Evolutionary conservation across 2,797 vertebrate genomes (phyloP).

Genomic region (Lepilemur ruficaudatus): DNA sequence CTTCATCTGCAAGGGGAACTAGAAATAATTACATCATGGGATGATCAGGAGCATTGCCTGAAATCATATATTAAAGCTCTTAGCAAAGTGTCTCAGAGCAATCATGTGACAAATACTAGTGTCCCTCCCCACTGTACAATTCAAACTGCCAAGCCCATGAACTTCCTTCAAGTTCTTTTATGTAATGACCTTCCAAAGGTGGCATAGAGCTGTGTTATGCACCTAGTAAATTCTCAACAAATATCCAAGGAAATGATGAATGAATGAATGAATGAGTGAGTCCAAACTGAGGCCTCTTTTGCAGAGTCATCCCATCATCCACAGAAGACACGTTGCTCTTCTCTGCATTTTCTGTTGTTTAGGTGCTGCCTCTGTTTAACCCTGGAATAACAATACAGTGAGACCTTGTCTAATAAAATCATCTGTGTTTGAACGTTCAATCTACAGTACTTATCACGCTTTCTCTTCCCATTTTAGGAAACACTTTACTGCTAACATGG

Average conservation of each 20-base stretch:
- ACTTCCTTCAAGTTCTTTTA: neutral
- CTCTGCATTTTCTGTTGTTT: neutral
- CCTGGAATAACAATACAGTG: neutral
- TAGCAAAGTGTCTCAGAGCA: neutral
- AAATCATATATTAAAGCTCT: neutral
- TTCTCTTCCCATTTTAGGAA: neutral
- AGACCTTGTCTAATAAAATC: neutral
- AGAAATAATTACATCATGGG: neutral
- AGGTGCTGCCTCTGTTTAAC: neutral
- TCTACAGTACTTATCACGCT: neutral
- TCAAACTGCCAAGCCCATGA: neutral
- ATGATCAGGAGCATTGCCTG: neutral
- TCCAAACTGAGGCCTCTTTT: neutral
- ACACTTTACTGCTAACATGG: neutral
- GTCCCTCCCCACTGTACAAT: neutral
- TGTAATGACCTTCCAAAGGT: neutral
- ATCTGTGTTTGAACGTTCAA: neutral
- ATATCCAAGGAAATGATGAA: neutral
- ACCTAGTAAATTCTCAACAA: neutral
- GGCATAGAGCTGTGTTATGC: neutral
- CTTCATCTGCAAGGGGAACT: neutral
- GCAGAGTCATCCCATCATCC: neutral
- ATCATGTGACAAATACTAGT: neutral
- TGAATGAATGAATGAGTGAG: neutral
- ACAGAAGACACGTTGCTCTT: neutral